Evolutionary conservation across 2,797 vertebrate species (phyloP).

Genomic region (Prunella strophiata): DNA sequence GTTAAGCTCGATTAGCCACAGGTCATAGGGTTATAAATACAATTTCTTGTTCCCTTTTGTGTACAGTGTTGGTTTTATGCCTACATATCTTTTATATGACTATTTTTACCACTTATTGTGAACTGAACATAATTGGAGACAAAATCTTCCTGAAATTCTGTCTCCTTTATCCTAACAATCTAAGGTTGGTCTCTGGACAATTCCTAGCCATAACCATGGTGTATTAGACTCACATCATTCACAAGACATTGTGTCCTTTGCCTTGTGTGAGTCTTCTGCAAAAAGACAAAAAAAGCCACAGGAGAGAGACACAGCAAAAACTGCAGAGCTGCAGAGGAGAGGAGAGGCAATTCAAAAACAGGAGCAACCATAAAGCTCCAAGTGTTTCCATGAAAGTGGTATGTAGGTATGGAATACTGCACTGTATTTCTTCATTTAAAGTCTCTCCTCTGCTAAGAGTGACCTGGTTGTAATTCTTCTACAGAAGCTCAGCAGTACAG

Average conservation of each 20-base stretch:
- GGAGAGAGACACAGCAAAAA: background rate
- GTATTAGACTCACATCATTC: background rate
- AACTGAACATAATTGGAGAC: background rate
- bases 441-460: background rate
- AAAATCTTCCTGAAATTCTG: background rate
- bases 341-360: background rate
- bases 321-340: background rate
- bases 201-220: background rate
- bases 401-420: background rate
- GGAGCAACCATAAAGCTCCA: background rate
- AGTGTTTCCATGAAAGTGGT: background rate
- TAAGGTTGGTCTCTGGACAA: background rate
- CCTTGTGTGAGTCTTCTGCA: background rate
- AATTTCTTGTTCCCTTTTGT: background rate
- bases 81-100: background rate
- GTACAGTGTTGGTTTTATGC: background rate
- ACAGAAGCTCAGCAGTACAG: background rate
- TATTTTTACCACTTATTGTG: background rate
- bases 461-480: background rate
- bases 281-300: background rate
- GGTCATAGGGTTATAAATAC: background rate
- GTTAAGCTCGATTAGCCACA: background rate
- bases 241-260: background rate
- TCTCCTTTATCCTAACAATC: background rate
- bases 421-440: constrained; percentile 22